Evolutionary conservation across 2,888 invertebrate genomes (phyloP).

Genomic region (Oasisia sp.): DNA sequence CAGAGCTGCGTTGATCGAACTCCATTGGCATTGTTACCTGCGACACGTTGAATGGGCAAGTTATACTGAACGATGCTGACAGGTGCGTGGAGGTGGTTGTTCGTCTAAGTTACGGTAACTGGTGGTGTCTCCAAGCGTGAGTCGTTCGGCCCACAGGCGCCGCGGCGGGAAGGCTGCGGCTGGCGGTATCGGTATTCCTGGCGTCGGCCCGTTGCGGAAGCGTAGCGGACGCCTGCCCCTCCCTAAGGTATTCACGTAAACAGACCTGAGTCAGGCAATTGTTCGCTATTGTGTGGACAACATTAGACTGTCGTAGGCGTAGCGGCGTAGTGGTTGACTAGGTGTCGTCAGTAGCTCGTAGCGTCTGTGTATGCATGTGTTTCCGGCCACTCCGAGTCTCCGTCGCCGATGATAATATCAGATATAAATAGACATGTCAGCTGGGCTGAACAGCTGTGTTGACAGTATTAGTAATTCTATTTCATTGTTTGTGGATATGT

Average conservation of each 20-base stretch:
- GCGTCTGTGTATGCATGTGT: not conserved
- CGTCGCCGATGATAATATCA: not conserved
- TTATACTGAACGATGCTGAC: conserved; percentile 8
- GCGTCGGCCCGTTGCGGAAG: not conserved
- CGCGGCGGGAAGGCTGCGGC: not conserved
- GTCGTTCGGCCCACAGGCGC: not conserved
- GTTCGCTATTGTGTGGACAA: not conserved
- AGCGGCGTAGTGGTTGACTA: too few species aligned
- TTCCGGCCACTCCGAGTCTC: not conserved
- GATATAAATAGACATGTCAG: not conserved
- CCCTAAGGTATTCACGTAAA: not conserved
- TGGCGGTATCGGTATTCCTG: not conserved
- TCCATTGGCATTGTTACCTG: not conserved
- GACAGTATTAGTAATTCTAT: not conserved
- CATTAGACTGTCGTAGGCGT: not conserved
- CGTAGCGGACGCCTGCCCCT: not conserved
- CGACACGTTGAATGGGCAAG: not conserved
- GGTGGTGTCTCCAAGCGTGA: not conserved
- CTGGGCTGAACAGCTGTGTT: not conserved
- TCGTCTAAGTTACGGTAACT: not conserved
- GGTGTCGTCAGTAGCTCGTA: not conserved
- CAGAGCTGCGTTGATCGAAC: not conserved
- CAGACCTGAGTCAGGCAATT: not conserved
- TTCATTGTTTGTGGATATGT: not conserved
- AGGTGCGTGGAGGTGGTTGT: not conserved